phyloP scores from a whole-genome alignment of 1,140 invertebrate genomes.

The Drosophila sucinea region DNA sequence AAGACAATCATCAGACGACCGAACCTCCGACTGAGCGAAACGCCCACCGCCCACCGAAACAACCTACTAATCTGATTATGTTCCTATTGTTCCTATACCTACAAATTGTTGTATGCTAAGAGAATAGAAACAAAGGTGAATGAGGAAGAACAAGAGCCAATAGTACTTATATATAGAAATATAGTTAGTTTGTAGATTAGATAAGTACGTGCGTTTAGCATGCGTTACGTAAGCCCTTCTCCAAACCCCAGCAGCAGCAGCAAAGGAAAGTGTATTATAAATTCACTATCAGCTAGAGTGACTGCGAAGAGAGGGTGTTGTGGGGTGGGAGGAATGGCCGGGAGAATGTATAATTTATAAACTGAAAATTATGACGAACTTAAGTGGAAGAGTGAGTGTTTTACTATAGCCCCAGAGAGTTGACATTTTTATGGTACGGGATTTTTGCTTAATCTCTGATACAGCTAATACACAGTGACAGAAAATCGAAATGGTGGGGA shows the following conservation, averaged over 20 bases:
- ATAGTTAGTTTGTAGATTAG: neutral
- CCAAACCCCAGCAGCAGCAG: neutral
- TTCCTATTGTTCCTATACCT: neutral
- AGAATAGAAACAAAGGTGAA: neutral
- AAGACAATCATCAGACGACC: neutral
- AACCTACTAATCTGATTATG: slow-evolving; percentile 10
- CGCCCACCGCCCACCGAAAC: neutral
- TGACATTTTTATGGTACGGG: neutral
- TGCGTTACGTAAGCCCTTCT: slow-evolving; percentile 1
- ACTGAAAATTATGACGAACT: slow-evolving; percentile 3
- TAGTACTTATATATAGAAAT: neutral
- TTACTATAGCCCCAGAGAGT: neutral
- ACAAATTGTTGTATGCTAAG: slow-evolving; percentile 3
- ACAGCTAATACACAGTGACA: no score
- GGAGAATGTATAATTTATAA: neutral
- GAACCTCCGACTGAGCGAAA: no score
- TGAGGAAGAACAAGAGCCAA: neutral
- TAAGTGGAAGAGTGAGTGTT: neutral
- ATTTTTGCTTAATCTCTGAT: neutral
- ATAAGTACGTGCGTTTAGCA: slow-evolving; percentile 10
- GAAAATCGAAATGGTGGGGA: no score
- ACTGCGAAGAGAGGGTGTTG: no score
- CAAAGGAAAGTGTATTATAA: slow-evolving; percentile 3
- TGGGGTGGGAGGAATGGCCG: neutral
- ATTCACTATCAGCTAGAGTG: neutral